Conservation (phyloP, 2,888 invertebrate genomes). For the Cheilosia urbana region DNA sequence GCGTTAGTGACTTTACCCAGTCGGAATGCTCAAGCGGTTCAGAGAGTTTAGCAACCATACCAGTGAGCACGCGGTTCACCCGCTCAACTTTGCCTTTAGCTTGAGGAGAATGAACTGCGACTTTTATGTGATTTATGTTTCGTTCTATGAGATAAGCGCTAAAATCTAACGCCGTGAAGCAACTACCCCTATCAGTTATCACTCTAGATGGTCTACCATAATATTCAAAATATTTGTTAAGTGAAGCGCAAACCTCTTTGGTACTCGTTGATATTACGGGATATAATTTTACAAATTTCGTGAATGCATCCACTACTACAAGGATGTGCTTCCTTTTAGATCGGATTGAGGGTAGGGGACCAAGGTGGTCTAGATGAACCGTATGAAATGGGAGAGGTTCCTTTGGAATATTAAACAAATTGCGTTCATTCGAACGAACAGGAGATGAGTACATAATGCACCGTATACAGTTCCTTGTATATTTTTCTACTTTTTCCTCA, state of each 20-base stretch:
- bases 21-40: neutral
- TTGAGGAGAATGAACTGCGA: too few species aligned
- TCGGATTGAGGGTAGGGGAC: neutral
- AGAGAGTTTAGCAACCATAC: neutral
- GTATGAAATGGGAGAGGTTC: constrained; percentile 12
- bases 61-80: constrained; percentile 33
- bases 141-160: constrained; percentile 59
- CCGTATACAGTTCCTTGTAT: constrained; percentile 81
- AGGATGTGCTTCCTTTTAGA: constrained; percentile 31
- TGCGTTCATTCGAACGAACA: neutral
- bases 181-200: constrained; percentile 64
- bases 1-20: neutral
- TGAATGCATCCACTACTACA: constrained; percentile 7
- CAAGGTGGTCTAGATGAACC: constrained; percentile 11
- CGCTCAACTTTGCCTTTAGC: constrained; percentile 78
- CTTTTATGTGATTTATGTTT: constrained; percentile 75
- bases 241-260: constrained; percentile 25
- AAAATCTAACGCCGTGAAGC: constrained; percentile 53
- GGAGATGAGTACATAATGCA: constrained; percentile 80
- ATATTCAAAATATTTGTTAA: constrained; percentile 27
- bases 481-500: constrained; percentile 80
- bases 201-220: constrained; percentile 69
- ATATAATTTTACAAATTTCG: constrained; percentile 18
- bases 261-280: constrained; percentile 18
- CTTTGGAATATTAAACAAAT: constrained; percentile 3